Conservation (phyloP, 1,140 invertebrate genomes). For the Aphaenogaster rudis region DNA sequence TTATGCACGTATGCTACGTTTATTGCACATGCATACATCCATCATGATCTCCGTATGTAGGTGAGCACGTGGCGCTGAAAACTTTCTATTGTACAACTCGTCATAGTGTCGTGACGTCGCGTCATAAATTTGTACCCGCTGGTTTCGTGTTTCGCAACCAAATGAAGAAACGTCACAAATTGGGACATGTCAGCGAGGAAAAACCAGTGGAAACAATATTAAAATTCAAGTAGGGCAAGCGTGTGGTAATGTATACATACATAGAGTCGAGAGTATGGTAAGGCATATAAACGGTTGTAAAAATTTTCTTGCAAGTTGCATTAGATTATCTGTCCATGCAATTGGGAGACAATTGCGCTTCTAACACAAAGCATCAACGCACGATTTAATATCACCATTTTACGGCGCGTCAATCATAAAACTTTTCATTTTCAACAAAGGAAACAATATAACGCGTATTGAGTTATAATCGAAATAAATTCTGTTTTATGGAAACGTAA, state of each 20-base stretch:
- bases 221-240: conserved; percentile 16
- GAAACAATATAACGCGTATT: not conserved
- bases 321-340: not conserved
- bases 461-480: conserved; percentile 1
- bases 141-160: conserved; percentile 37
- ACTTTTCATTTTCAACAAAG: not conserved
- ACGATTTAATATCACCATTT: not conserved
- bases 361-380: not conserved
- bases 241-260: not conserved
- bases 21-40: conserved; percentile 29
- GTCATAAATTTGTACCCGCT: conserved; percentile 37
- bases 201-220: conserved; percentile 20
- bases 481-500: not conserved
- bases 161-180: conserved; percentile 46
- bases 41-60: not conserved
- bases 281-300: not conserved
- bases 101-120: conserved; percentile 30
- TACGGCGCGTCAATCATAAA: not conserved
- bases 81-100: conserved; percentile 41
- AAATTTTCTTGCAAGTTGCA: not conserved
- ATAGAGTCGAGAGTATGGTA: not conserved
- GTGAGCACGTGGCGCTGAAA: conserved; percentile 49
- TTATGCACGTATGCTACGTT: conserved; percentile 13
- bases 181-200: conserved; percentile 7
- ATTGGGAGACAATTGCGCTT: not conserved